These are phyloP conservation scores for Takifugu rubripes DNA, from an alignment of 2,797 vertebrate genomes.

Conservation along the genomic window DNA sequence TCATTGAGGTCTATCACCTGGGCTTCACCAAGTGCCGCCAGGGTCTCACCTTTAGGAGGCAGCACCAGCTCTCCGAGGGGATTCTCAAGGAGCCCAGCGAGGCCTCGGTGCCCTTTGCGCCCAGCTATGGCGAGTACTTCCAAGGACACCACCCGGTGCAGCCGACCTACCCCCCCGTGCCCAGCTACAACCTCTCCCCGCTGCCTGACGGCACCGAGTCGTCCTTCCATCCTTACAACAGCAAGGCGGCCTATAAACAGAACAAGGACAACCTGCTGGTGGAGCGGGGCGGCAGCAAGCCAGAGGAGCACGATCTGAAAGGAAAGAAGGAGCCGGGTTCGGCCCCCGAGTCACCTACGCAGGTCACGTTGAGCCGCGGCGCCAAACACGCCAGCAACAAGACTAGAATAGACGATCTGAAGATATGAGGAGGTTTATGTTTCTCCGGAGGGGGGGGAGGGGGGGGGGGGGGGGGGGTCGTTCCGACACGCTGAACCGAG, in stretches of 20 bases:
- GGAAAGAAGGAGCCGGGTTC: slow-evolving; percentile 66
- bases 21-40: slow-evolving; percentile 80
- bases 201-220: slow-evolving; percentile 61
- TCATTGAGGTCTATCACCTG: slow-evolving; percentile 84
- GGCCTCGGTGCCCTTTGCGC: slow-evolving; percentile 47
- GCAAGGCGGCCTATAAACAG: slow-evolving; percentile 73
- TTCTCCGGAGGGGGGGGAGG: slow-evolving; percentile 45
- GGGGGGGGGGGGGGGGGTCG: slow-evolving; percentile 33
- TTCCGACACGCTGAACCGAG: slow-evolving; percentile 26
- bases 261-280: slow-evolving; percentile 80
- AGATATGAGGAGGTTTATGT: slow-evolving; percentile 72
- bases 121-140: slow-evolving; percentile 70
- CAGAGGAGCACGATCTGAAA: slow-evolving; percentile 72
- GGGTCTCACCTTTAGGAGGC: slow-evolving; percentile 55
- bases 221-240: slow-evolving; percentile 66
- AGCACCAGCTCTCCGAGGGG: rapidly evolving
- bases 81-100: slow-evolving; percentile 46
- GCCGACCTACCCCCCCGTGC: slow-evolving; percentile 54
- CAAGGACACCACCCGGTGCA: slow-evolving; percentile 54
- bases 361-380: slow-evolving; percentile 56
- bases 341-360: slow-evolving; percentile 62
- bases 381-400: slow-evolving; percentile 76
- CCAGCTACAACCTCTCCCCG: slow-evolving; percentile 65
- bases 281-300: slow-evolving; percentile 72
- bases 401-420: slow-evolving; percentile 80